Evolutionary conservation across 2,888 invertebrate species (phyloP).

Genomic region (Philereme transversata): DNA sequence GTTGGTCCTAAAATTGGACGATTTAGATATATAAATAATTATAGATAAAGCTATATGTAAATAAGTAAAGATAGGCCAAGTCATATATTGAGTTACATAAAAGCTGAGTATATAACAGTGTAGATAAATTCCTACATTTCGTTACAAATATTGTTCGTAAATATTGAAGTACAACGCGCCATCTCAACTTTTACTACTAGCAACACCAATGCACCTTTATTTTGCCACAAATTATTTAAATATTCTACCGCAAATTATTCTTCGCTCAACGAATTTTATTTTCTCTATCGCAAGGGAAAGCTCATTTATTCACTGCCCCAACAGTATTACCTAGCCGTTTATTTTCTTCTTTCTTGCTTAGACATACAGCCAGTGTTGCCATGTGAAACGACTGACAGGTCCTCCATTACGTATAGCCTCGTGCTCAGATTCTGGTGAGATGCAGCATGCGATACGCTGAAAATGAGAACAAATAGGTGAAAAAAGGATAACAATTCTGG

Average conservation of each 20-base stretch:
- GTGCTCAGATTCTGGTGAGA: conserved; percentile 87
- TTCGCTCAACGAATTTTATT: background rate
- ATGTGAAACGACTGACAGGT: conserved; percentile 85
- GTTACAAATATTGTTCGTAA: background rate
- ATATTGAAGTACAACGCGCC: conserved; percentile 1
- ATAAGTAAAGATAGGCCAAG: background rate
- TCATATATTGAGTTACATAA: background rate
- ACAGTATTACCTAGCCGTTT: too few relatives aligned
- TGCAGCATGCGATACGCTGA: conserved; percentile 86
- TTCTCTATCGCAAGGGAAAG: background rate
- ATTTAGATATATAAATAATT: background rate
- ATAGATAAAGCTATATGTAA: background rate
- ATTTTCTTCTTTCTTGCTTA: conserved; percentile 56
- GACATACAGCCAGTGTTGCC: conserved; percentile 87
- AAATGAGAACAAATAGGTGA: conserved; percentile 20
- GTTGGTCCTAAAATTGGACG: conserved; percentile 61
- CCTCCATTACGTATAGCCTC: conserved; percentile 85
- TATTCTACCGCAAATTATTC: background rate
- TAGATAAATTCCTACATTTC: background rate
- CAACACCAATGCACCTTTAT: background rate
- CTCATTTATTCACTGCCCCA: too few relatives aligned
- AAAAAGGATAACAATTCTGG: too few relatives aligned
- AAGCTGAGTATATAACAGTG: too few relatives aligned
- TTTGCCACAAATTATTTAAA: background rate
- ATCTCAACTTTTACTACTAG: conserved; percentile 10